phyloP scores from a whole-genome alignment of 2,113 vertebrate genomes.

The Tetrao urogallus region DNA sequence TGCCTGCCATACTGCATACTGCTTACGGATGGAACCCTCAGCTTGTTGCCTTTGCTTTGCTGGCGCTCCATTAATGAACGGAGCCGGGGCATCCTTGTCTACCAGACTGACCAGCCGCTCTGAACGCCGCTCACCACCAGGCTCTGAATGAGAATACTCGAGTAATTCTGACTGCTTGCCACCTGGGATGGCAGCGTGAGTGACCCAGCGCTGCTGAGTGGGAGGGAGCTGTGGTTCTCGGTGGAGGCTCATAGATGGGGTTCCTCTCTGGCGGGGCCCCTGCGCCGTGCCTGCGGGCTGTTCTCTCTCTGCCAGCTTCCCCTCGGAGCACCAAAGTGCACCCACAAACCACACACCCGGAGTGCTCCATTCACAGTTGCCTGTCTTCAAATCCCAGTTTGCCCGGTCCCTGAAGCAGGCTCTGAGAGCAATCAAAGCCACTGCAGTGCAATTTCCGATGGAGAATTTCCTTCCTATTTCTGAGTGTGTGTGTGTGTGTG shows the following conservation, averaged over 20 bases:
- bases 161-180: neutral
- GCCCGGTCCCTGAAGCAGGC: conserved; percentile 5
- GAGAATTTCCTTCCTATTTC: conserved; percentile 74
- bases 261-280: neutral
- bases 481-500: conserved; percentile 4
- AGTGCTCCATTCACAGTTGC: conserved; percentile 43
- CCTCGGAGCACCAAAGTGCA: neutral
- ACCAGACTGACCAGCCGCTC: neutral
- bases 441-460: conserved; percentile 75
- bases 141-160: neutral
- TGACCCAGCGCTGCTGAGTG: neutral
- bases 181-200: accelerated
- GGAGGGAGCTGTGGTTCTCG: neutral
- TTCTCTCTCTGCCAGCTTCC: conserved; percentile 4
- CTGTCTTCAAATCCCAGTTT: conserved; percentile 3
- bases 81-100: neutral
- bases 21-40: neutral
- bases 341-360: conserved; percentile 12
- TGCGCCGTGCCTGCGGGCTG: neutral
- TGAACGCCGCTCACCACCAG: neutral
- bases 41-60: neutral
- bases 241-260: neutral
- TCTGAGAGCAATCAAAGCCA: conserved; percentile 67
- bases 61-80: neutral
- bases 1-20: neutral